phyloP scores from a whole-genome alignment of 2,888 invertebrate genomes.

The Chironomus tentans region DNA sequence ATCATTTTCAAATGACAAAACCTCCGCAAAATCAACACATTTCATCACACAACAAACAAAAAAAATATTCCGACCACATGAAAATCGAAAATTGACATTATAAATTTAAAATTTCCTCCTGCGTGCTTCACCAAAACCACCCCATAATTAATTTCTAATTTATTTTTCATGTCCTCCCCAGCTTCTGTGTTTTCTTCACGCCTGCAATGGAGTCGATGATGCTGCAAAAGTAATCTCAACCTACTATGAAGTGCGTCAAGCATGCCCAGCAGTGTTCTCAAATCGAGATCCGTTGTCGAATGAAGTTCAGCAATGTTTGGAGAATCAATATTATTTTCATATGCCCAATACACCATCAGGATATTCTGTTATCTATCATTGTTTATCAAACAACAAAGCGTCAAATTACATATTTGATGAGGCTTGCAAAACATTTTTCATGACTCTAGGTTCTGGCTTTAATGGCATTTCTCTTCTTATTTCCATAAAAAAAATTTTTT shows the following conservation, averaged over 20 bases:
- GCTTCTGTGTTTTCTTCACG: conserved; percentile 30
- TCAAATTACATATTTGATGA: conserved; percentile 51
- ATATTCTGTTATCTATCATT: conserved; percentile 52
- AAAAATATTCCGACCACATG: background rate
- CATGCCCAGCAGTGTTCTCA: conserved; percentile 54
- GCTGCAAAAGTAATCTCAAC: conserved; percentile 40
- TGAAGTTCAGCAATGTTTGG: conserved; percentile 42
- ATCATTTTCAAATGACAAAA: too few species aligned
- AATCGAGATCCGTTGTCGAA: conserved; percentile 44
- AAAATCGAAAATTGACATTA: background rate
- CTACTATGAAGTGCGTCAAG: conserved; percentile 51
- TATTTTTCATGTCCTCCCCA: background rate
- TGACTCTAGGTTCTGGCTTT: conserved; percentile 45
- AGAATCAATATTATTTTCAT: conserved; percentile 46
- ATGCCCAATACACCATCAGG: conserved; percentile 52
- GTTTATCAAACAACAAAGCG: conserved; percentile 48
- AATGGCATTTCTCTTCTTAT: background rate
- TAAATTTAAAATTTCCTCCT: too few species aligned
- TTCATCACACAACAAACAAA: background rate
- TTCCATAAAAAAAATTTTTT: too few species aligned
- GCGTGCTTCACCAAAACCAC: too few species aligned
- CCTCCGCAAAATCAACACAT: background rate
- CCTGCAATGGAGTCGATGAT: conserved; percentile 28
- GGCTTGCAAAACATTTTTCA: conserved; percentile 51
- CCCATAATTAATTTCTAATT: background rate